A percentile compares a stretch with the other conserved stretches of the same genome.
Conservation (phyloP, 1,140 invertebrate genomes). For the Teleogryllus occipitalis region DNA sequence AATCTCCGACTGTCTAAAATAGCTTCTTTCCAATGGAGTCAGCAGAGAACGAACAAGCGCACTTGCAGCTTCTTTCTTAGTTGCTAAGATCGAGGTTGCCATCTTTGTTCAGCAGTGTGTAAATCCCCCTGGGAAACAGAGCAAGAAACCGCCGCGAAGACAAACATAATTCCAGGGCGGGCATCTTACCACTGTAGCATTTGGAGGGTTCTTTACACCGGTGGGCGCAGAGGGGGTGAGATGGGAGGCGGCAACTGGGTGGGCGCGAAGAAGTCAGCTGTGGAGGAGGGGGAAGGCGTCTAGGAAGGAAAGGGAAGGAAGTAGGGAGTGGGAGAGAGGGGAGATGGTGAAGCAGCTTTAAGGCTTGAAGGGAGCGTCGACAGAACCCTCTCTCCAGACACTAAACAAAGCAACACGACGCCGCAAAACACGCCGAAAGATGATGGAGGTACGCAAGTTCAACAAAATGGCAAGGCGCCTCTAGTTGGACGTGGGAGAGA, state of each 20-base stretch:
- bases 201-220: background rate
- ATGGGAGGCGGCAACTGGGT: background rate
- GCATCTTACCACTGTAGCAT: background rate
- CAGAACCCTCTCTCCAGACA: background rate
- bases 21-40: background rate
- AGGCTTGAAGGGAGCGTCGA: background rate
- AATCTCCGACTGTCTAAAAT: background rate
- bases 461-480: background rate
- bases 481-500: too few species aligned
- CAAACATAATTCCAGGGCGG: background rate
- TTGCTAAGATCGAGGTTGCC: background rate
- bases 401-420: background rate
- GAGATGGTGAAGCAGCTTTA: background rate
- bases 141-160: background rate
- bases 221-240: too few species aligned
- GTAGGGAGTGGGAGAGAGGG: background rate
- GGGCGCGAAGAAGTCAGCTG: background rate
- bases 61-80: background rate
- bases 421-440: background rate
- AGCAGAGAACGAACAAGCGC: background rate
- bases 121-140: background rate
- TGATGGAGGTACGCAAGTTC: background rate
- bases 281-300: background rate
- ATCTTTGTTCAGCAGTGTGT: background rate
- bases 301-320: background rate